Evolutionary conservation across 1,140 invertebrate species (phyloP), one percentile per base, ranked within the genome.

Genomic region (Drosophila carrolli): DNA sequence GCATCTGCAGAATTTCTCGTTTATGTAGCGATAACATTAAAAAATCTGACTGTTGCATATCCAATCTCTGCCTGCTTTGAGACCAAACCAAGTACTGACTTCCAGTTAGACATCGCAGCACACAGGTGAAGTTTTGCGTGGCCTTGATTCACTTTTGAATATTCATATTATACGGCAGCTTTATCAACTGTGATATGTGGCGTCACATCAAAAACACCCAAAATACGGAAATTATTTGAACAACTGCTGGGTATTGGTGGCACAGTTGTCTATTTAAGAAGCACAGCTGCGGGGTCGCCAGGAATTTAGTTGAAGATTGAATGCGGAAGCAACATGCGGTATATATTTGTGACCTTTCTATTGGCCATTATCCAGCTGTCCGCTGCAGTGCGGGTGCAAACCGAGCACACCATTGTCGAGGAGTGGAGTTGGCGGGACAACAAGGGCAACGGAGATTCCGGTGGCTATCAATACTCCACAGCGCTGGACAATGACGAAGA

Each of bases 121-220:
- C 14, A 19, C 5, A 16, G 13, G 37, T 19, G 1, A 19, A 19
- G 23, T 23, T 23, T 4, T 16, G 13, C 13, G 7, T 23, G 72
- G 11, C 81, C 81, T 85, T 85, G 78, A 78, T 86, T 78, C 60
- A 86, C 58, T 54, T 84, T 66, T 77, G 51, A 81, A 86, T 81
- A 81, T 68, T 72, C 47, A 80, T 72, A 58, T 53, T 65, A n/a
- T 27, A 47, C 13, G 23, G 48, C 14, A 14, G 40, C 37, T 37
- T 19, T 74, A 65, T 63, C 44, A 65, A 48, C 27, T 40, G 54
- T 43, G 37, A 43, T 56, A 43, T 43, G 48, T 35, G 38, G n/a
- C 54, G 54, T 56, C 40, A 43, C 23, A 14, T 13, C n/a, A 16
- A 32, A 62, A 43, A 29, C 29, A 16, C 14, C 32, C 10, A 11